Evolutionary conservation across 2,888 invertebrate genomes (phyloP).

Genomic region (Lacanobia oleracea): DNA sequence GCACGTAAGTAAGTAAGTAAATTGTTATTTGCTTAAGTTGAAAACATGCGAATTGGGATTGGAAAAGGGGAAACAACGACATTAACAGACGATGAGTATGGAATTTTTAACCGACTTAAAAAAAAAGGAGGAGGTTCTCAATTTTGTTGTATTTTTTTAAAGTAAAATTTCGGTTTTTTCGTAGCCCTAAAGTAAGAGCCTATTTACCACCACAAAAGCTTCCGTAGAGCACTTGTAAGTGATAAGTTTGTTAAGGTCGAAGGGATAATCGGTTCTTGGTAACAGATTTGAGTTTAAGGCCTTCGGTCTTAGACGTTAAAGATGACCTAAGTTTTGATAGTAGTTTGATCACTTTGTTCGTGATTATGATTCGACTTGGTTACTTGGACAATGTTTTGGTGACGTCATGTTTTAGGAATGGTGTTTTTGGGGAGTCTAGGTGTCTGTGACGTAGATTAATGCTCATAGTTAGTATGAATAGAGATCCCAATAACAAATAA

Average conservation of each 20-base stretch:
- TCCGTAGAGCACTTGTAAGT: constrained; percentile 60
- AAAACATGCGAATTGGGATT: no score
- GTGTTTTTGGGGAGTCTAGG: neutral
- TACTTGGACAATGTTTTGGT: constrained; percentile 5
- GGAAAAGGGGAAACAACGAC: no score
- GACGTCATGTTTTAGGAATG: constrained; percentile 17
- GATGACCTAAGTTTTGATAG: constrained; percentile 45
- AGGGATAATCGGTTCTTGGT: constrained; percentile 56
- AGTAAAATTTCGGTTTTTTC: constrained; percentile 5
- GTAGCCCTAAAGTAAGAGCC: constrained; percentile 52
- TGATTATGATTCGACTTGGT: constrained; percentile 27
- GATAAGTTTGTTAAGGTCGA: constrained; percentile 59
- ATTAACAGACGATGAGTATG: no score
- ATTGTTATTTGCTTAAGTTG: no score
- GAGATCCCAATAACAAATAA: no score
- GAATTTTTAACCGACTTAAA: no score
- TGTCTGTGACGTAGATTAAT: neutral
- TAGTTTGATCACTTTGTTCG: constrained; percentile 36
- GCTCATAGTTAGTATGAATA: neutral
- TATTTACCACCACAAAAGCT: constrained; percentile 68
- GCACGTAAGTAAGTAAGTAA: no score
- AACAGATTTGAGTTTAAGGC: constrained; percentile 48
- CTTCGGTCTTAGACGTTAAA: constrained; percentile 31
- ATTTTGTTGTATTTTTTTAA: no score
- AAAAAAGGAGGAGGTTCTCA: no score